These are phyloP conservation scores for Mercenaria mercenaria DNA, from an alignment of 1,140 invertebrate species.

Conservation along the genomic window DNA sequence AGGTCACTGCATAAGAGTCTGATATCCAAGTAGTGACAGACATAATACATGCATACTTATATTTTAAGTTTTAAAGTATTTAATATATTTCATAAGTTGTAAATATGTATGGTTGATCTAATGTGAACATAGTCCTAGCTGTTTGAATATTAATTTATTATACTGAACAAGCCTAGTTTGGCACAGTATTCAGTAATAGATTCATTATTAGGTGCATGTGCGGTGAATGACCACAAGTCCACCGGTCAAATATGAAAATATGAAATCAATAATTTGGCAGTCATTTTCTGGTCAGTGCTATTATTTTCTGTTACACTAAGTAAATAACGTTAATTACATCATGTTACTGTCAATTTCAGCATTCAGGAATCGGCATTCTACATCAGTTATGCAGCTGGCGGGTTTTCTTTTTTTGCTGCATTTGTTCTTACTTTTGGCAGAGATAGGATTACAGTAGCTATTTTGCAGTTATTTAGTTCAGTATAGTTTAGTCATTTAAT, in stretches of 20 bases:
- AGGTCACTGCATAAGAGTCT: too few relatives aligned
- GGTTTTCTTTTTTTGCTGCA: too few relatives aligned
- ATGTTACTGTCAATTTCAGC: neutral
- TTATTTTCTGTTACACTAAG: neutral
- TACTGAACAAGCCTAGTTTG: neutral
- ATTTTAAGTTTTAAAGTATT: too few relatives aligned
- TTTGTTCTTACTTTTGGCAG: too few relatives aligned
- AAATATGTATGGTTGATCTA: too few relatives aligned
- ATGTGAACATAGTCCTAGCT: neutral
- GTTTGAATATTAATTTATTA: neutral
- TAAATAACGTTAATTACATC: conserved; percentile 9
- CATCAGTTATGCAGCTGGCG: neutral
- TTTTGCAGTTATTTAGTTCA: too few relatives aligned
- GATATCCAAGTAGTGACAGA: too few relatives aligned
- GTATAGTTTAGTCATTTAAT: too few relatives aligned
- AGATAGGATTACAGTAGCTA: too few relatives aligned
- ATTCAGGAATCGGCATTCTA: neutral
- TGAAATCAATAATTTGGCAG: conserved; percentile 30
- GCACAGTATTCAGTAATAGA: neutral
- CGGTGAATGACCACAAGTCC: conserved; percentile 2
- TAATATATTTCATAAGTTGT: too few relatives aligned
- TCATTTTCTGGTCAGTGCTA: neutral
- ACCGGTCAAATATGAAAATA: conserved; percentile 27
- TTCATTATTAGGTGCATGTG: neutral
- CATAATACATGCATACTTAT: too few relatives aligned